Base-by-base conservation (phyloP, 2,888 invertebrate genomes). In the Dichetophora obliterata region DNA sequence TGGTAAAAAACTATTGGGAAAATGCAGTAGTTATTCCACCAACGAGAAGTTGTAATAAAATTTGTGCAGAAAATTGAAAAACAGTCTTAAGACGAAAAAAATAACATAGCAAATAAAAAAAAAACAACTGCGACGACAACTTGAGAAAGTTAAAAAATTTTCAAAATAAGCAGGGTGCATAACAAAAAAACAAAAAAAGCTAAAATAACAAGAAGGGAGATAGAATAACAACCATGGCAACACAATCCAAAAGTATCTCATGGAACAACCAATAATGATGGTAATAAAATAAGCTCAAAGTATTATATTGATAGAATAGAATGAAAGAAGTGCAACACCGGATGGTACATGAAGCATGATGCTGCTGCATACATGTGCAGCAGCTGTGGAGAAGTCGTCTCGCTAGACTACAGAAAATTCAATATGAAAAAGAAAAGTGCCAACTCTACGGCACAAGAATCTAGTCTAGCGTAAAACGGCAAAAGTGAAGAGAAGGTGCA, bases 211-310 rank as follows among this genome's bases (percentile, higher is more conserved):
- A 57, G 34, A 31, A 73, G 59, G 31, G 43, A n/a, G 31, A 6
- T 73, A n/a, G 52, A 43, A 31, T 19, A 16, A 14, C 59, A 50
- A 4, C 59, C 70, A 34, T 59, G 19, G 27, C 16, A 52, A 71
- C 19, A 69, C 70, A 66, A 59, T 37, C 71, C 68, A 76, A 78
- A 81, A 82, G 80, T 82, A 82, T 81, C 82, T 82, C 79, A 81
- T 81, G 82, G 77, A 81, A 81, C 80, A 82, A 82, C 86, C 85
- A 84, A 86, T 88, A 88, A 88, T 86, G 85, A 81, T 80, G 82
- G 82, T 85, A 84, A 88, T 88, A 88, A 88, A 88, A 86, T 85
- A 83, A 88, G 88, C 88, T 88, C 84, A 85, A 83, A 84, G 86
- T 85, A 85, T 87, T 88, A 87, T 83, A 82, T 82, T 82, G 81